Evolutionary conservation across 92 coral and sea anemone genomes (phyloP).

Genomic region (Blastomussa wellsi): DNA sequence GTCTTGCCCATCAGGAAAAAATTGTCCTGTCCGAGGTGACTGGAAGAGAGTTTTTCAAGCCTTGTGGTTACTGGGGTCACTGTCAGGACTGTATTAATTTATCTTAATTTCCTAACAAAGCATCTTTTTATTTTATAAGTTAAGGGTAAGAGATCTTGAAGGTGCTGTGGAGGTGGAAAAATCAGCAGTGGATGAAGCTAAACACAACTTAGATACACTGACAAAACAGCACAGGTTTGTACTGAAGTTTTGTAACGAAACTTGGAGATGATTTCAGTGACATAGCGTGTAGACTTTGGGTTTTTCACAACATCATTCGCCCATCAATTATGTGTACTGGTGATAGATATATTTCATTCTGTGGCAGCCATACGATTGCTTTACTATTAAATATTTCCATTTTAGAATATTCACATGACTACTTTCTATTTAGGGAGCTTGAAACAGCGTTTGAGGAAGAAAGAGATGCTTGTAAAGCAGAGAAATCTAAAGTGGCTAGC

Average conservation of each 20-base stretch:
- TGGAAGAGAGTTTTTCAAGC: no score
- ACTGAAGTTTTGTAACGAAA: background rate
- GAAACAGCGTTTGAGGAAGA: slow-evolving; percentile 79
- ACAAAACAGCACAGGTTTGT: slow-evolving; percentile 87
- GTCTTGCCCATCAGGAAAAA: no score
- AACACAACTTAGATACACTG: slow-evolving; percentile 76
- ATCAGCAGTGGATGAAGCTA: slow-evolving; percentile 86
- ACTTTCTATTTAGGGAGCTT: slow-evolving; percentile 69
- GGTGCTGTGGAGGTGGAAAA: slow-evolving; percentile 93
- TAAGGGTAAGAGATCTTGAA: slow-evolving; percentile 92
- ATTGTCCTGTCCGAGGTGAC: no score
- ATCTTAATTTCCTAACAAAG: background rate
- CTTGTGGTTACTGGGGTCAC: no score
- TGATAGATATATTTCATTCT: no score
- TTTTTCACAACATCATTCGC: no score
- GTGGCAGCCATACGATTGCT: background rate
- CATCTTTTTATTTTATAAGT: slow-evolving; percentile 37
- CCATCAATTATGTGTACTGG: no score
- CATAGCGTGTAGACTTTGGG: no score
- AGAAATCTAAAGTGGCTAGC: slow-evolving; percentile 61
- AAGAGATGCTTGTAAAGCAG: slow-evolving; percentile 63
- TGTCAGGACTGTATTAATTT: no score
- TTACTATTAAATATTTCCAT: background rate
- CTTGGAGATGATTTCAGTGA: no score
- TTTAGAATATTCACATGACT: background rate